A percentile compares a stretch with the other conserved stretches of the same genome.
These are phyloP conservation scores for Toxotes chatareus DNA, from an alignment of 2,113 vertebrate genomes.

Conservation along the genomic window DNA sequence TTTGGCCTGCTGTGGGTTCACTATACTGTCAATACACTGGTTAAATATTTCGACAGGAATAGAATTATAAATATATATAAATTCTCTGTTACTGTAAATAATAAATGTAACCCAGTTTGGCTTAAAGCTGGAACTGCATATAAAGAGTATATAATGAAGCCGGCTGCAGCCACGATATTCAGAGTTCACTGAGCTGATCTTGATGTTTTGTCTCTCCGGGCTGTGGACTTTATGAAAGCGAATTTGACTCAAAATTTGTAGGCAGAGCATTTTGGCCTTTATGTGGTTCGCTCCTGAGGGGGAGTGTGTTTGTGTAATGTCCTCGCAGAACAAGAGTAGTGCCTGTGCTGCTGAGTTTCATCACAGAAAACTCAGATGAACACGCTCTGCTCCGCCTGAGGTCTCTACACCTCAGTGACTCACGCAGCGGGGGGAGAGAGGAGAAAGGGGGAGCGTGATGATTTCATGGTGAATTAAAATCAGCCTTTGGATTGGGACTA, in stretches of 20 bases:
- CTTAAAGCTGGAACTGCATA: background rate
- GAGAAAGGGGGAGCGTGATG: background rate
- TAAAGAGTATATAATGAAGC: background rate
- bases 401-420: conserved; percentile 10
- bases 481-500: background rate
- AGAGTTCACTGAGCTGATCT: background rate
- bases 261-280: background rate
- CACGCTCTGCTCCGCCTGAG: background rate
- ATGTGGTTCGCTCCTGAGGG: background rate
- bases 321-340: background rate
- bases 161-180: background rate
- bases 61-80: background rate
- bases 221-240: background rate
- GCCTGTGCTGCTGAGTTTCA: conserved; percentile 2
- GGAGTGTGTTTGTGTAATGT: conserved; percentile 5
- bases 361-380: background rate
- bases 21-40: background rate
- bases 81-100: background rate
- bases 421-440: background rate
- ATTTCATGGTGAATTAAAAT: background rate
- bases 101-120: background rate
- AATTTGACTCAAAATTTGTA: background rate
- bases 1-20: background rate
- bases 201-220: background rate
- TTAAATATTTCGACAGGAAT: background rate